Base-by-base conservation (phyloP, 2,113 vertebrate genomes). In the Chionis minor region DNA sequence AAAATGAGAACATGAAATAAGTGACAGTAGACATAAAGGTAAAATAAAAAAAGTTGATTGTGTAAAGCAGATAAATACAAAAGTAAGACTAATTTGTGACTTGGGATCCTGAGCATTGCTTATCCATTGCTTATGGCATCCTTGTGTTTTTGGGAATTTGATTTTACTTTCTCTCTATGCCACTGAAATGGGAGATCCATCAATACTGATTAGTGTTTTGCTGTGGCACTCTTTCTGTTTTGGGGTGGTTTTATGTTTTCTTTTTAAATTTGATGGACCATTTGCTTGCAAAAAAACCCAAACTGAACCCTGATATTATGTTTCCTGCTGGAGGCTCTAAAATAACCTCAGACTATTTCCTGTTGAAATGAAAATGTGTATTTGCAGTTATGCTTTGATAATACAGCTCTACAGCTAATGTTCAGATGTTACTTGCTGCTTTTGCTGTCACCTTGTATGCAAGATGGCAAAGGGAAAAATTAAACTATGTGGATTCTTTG, bases 51-150 rank as follows among this genome's bases (percentile, higher is more conserved):
- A 85, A 58, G 33, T 92, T 79, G 62, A 88, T 92, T 97, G 89
- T 79, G 56, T 63, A 84, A 89, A 97, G 71, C 92, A 96, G 92
- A 88, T 90, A 93, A 98, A 95, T 90, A 72, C 45, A 86, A 61
- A 94, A 91, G 47, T 38, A 88, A 91, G 74, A 93, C 55, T 79
- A 90, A 86, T 55, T 94, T 93, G 89, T 97, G 56, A 42, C 32
- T 33, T 75, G 79, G 71, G 19, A 84, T 92, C 55, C 67, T 72
- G 21, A 71, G 32, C 35, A 20, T 95, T 96, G 35, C 42, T 80
- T 81, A 81, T 26, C 28, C 35, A 20, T 95, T 96, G 35, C 42
- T 80, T 79, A 81, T 26, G 40, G 27, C 74, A 62, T 95, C 84
- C 66, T 96, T 89, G 49, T 79, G 27, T 77, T 94, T 88, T 93